These are phyloP conservation scores for Ascidia mentula DNA, from an alignment of 23 tunicate species.

Conservation along the genomic window DNA sequence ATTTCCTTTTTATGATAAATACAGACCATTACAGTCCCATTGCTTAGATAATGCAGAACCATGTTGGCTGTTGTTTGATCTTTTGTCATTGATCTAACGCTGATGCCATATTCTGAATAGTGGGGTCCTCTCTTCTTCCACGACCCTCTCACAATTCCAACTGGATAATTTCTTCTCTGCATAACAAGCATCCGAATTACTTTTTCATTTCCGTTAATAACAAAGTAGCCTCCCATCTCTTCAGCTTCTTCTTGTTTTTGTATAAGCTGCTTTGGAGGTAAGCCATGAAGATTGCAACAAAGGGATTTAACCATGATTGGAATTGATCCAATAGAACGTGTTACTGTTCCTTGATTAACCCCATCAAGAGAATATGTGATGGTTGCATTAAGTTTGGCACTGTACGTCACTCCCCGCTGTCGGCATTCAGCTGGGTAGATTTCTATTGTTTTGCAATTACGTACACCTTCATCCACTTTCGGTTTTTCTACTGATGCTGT, in stretches of 20 bases:
- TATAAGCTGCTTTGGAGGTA: conserved; percentile 73
- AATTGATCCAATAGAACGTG: conserved; percentile 39
- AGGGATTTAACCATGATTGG: conserved; percentile 86
- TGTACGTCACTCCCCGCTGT: conserved; percentile 59
- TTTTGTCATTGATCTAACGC: conserved; percentile 58
- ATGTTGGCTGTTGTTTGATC: conserved; percentile 44
- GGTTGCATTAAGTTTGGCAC: conserved; percentile 40
- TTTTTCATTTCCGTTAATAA: conserved; percentile 95
- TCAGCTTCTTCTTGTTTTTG: conserved; percentile 77
- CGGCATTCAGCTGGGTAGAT: conserved; percentile 82
- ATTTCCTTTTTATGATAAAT: conserved; percentile 48
- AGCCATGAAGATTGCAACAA: conserved; percentile 58
- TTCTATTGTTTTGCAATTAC: conserved; percentile 35
- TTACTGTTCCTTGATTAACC: conserved; percentile 38
- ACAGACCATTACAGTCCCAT: conserved; percentile 63
- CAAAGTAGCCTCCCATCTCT: conserved; percentile 96
- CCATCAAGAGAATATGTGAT: conserved; percentile 51
- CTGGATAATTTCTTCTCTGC: conserved; percentile 88
- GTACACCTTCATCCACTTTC: conserved; percentile 38
- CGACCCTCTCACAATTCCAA: conserved; percentile 51
- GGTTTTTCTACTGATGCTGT: conserved; percentile 55
- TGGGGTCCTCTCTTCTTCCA: conserved; percentile 63
- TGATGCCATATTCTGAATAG: conserved; percentile 67
- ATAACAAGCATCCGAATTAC: conserved; percentile 75
- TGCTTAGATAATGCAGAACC: conserved; percentile 67